Conservation (phyloP, 2,113 vertebrate species). For the Corynorhinus townsendii region DNA sequence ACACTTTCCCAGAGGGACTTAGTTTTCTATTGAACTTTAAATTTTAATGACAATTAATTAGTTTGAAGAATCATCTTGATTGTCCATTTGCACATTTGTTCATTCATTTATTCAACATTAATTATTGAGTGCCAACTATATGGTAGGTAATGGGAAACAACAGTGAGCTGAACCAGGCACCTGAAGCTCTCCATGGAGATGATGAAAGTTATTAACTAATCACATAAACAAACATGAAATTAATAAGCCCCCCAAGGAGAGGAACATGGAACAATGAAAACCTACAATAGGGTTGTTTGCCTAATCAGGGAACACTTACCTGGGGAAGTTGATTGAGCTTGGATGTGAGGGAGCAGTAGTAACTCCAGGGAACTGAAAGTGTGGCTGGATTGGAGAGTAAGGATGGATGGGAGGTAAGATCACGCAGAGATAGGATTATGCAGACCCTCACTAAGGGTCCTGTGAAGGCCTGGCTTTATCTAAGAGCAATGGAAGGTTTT, state of each 20-base stretch:
- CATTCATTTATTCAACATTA: not conserved
- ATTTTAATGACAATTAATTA: not conserved
- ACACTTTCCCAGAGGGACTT: not conserved
- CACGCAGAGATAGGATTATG: not conserved
- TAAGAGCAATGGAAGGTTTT: not conserved
- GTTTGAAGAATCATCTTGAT: not conserved
- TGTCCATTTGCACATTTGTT: not conserved
- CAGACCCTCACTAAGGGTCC: not conserved
- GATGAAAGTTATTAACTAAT: not conserved
- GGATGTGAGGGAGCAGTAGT: not conserved
- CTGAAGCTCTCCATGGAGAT: not conserved
- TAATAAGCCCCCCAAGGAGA: not conserved
- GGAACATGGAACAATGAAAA: not conserved
- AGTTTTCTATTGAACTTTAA: not conserved
- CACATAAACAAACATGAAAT: not conserved
- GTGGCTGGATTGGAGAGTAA: not conserved
- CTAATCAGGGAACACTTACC: not conserved
- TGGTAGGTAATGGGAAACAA: not conserved
- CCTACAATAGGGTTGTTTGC: not conserved
- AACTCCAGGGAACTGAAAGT: not conserved
- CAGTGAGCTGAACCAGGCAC: not conserved
- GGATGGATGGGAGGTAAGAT: not conserved
- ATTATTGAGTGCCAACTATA: not conserved
- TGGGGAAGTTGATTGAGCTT: not conserved
- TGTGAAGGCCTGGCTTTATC: not conserved